Conservation (phyloP, 2,888 invertebrate species). For the Ariolimax columbianus region DNA sequence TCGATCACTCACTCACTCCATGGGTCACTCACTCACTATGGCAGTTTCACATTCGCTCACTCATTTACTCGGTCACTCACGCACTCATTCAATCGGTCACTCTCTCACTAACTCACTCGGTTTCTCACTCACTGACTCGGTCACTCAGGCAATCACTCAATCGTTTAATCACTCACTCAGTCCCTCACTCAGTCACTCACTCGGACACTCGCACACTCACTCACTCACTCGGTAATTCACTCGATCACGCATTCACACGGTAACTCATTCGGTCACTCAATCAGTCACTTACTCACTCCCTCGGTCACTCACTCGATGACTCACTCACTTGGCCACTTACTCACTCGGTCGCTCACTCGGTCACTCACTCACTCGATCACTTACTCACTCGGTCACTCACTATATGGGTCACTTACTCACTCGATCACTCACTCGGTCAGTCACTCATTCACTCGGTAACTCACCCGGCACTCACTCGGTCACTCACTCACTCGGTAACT, state of each 20-base stretch:
- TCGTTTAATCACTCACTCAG: not conserved
- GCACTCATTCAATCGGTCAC: slow-evolving; percentile 4
- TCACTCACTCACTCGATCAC: not conserved
- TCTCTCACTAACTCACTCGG: not conserved
- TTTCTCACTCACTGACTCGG: not conserved
- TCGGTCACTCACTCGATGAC: slow-evolving; percentile 16
- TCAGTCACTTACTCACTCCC: slow-evolving; percentile 4
- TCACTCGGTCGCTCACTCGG: not conserved
- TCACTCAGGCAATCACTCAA: not conserved
- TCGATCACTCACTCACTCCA: not conserved
- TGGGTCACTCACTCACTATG: not conserved
- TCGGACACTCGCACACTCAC: not conserved
- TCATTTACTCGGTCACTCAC: slow-evolving; percentile 8
- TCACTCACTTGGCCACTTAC: not conserved
- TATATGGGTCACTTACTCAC: not conserved
- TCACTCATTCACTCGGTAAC: not conserved
- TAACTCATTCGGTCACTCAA: not conserved
- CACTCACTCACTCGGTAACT: slow-evolving; percentile 1
- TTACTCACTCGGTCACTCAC: not conserved
- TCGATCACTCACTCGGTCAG: not conserved
- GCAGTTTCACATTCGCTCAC: not conserved
- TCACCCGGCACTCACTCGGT: slow-evolving; percentile 1
- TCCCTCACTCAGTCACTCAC: not conserved
- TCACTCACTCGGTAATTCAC: not conserved
- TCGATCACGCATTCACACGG: not conserved